A percentile compares a stretch with the other conserved stretches of the same genome.
phyloP scores from a whole-genome alignment of 2,113 vertebrate genomes.

The Mirounga angustirostris region DNA sequence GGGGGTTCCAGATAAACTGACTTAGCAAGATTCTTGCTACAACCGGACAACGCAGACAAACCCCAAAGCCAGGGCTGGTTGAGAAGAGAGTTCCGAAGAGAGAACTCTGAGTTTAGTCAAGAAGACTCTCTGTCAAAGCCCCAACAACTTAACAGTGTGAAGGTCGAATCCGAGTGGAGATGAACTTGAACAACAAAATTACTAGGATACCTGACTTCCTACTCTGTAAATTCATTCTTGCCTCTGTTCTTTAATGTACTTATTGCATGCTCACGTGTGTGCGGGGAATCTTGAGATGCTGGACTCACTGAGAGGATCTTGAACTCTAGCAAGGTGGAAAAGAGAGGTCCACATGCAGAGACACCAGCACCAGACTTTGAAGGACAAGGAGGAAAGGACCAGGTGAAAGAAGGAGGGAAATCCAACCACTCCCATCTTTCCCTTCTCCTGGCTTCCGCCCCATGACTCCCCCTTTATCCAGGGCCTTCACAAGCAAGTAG shows the following conservation, averaged over 20 bases:
- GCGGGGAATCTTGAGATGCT: not conserved
- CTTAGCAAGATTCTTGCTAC: not conserved
- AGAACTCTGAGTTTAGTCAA: not conserved
- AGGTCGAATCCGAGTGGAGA: constrained; percentile 49
- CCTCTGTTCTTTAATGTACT: not conserved
- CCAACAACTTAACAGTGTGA: not conserved
- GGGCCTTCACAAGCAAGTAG: not conserved
- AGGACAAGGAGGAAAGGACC: not conserved
- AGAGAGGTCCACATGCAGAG: not conserved
- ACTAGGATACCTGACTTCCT: not conserved
- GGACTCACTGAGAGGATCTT: not conserved
- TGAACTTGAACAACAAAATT: not conserved
- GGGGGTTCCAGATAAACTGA: not conserved
- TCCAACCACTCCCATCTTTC: not conserved
- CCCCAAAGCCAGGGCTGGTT: not conserved
- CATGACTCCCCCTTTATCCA: not conserved
- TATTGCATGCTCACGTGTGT: not conserved
- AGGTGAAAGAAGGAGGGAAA: not conserved
- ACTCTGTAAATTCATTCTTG: not conserved
- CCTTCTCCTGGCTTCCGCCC: no score
- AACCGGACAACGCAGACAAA: not conserved
- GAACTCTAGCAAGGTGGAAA: not conserved
- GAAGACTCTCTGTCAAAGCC: not conserved
- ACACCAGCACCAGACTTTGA: not conserved
- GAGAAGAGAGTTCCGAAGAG: not conserved